Evolutionary conservation across 2,113 vertebrate genomes (phyloP).

Genomic region (Lipotes vexillifer): DNA sequence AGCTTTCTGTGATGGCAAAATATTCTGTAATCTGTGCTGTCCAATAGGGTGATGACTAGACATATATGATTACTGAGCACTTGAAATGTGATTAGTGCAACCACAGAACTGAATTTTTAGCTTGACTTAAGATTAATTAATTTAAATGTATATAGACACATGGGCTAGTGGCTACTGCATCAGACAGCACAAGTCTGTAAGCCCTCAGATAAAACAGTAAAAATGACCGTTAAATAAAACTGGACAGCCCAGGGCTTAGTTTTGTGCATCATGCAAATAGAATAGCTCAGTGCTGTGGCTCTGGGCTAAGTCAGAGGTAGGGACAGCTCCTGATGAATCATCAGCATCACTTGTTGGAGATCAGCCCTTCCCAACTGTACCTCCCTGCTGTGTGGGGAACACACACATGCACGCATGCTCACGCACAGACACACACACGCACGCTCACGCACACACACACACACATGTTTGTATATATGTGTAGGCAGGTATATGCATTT

Average conservation of each 20-base stretch:
- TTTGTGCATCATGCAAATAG: neutral
- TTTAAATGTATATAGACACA: neutral
- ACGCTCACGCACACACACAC: neutral
- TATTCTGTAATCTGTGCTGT: neutral
- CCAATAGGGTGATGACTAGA: neutral
- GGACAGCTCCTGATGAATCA: neutral
- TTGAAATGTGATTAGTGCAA: neutral
- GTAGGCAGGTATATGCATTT: accelerated
- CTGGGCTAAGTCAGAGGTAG: neutral
- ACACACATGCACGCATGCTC: neutral
- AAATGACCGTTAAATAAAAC: neutral
- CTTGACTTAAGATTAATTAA: neutral
- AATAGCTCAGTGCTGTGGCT: neutral
- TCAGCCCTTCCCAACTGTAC: neutral
- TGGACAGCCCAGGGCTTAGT: neutral
- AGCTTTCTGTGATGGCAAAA: neutral
- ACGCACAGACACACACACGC: accelerated
- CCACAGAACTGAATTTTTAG: neutral
- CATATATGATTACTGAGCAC: neutral
- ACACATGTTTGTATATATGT: accelerated
- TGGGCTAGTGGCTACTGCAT: neutral
- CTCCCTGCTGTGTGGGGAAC: neutral
- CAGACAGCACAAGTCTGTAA: neutral
- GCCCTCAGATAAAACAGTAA: neutral
- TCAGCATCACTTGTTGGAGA: neutral